Percentiles rank a stretch among this genome's conserved stretches.
Conservation (phyloP, 2,113 vertebrate species). For the Trachemys scripta region DNA sequence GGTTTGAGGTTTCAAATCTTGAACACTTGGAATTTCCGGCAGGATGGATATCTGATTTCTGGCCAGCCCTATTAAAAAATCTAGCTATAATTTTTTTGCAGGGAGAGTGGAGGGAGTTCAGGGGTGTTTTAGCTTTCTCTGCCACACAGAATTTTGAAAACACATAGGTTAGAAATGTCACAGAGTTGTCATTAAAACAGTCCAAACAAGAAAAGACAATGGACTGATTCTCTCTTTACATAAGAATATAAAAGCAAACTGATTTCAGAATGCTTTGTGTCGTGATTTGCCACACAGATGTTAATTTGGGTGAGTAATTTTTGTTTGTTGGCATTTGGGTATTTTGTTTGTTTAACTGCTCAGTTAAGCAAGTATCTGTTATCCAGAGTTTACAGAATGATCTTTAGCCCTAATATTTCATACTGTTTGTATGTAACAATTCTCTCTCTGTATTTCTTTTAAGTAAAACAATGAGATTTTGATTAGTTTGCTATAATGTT, state of each 20-base stretch:
- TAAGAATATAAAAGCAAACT: constrained; percentile 26
- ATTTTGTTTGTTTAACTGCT: constrained; percentile 16
- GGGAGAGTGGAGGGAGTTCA: constrained; percentile 32
- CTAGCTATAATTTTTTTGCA: not conserved
- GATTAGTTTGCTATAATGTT: not conserved
- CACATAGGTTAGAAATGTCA: constrained; percentile 56
- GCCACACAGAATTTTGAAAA: constrained; percentile 51
- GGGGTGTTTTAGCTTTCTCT: constrained; percentile 14
- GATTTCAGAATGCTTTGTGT: not conserved
- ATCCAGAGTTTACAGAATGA: not conserved
- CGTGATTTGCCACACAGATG: not conserved
- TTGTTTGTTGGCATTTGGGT: not conserved
- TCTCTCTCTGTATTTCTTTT: not conserved
- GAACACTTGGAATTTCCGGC: constrained; percentile 46
- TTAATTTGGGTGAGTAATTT: not conserved
- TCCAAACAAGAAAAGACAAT: constrained; percentile 36
- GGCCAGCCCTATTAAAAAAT: constrained; percentile 21
- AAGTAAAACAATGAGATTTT: not conserved
- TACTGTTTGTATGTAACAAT: not conserved
- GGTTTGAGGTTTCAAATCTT: constrained; percentile 31
- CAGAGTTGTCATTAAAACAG: constrained; percentile 59
- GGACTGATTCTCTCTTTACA: constrained; percentile 53
- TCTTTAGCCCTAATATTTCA: not conserved
- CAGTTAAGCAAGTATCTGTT: not conserved
- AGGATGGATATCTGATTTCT: not conserved